These are phyloP conservation scores for Oreamnos americanus DNA, from an alignment of 2,113 vertebrate species.

Conservation along the genomic window DNA sequence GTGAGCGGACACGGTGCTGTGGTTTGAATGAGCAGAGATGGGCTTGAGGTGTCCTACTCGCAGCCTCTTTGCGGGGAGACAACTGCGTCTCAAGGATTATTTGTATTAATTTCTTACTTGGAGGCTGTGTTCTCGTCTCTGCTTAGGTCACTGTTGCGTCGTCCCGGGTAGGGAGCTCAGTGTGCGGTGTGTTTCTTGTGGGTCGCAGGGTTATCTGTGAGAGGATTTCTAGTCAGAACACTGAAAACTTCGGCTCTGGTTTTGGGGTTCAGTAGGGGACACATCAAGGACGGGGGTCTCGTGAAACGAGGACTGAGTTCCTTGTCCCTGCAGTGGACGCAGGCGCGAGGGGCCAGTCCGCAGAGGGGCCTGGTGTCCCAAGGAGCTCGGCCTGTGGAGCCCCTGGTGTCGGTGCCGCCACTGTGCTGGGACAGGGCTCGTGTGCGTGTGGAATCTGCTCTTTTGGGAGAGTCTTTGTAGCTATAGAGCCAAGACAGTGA, in stretches of 20 bases:
- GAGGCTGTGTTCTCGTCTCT: fast-evolving
- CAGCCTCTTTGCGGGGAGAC: fast-evolving
- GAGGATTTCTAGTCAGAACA: fast-evolving
- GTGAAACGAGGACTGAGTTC: neutral
- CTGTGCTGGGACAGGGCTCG: fast-evolving
- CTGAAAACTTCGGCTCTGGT: fast-evolving
- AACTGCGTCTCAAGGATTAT: neutral
- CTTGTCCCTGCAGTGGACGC: fast-evolving
- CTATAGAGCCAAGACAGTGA: neutral
- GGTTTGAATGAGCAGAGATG: neutral
- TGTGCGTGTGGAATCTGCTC: fast-evolving
- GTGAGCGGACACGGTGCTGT: fast-evolving
- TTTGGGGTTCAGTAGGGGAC: neutral
- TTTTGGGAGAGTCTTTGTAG: fast-evolving
- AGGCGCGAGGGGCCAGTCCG: neutral
- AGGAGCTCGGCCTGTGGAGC: neutral
- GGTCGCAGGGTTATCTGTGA: neutral
- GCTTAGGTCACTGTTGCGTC: neutral
- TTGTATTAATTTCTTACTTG: neutral
- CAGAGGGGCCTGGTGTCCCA: fast-evolving
- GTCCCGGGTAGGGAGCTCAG: neutral
- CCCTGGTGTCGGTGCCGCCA: fast-evolving
- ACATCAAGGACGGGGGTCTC: fast-evolving
- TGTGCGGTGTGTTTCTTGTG: fast-evolving
- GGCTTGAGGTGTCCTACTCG: fast-evolving